Base-by-base conservation (phyloP, 1,140 invertebrate species). In the Halesus radiatus region DNA sequence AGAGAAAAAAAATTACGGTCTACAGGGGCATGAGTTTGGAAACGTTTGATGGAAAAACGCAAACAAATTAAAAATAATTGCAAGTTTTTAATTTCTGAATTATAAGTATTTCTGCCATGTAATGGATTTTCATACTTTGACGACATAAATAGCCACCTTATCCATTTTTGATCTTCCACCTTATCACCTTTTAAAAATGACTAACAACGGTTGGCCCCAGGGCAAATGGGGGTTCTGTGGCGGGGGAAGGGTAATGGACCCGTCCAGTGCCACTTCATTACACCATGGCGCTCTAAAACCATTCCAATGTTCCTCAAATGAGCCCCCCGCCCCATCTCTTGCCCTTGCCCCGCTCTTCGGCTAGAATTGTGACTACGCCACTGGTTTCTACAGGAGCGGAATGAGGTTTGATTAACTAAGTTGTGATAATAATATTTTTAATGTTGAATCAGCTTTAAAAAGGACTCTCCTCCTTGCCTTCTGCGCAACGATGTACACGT, bases 241-340 rank as follows among this genome's bases (percentile, higher is more conserved):
- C 15, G 76, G 52, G 75, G 66, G 32, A 23, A 76, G 76, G 68
- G 78, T 82, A 82, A 82, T 82, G 81, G 81, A 77, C 81, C 76
- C 78, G 81, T 82, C 81, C 81, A 77, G 81, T 50, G n/a, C 79
- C 81, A 82, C 81, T 82, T 82, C 78, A 82, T 82, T 82, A 82
- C 78, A 45, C 80, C 58, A 45, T 54, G 76, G 45, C 62, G 75
- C 78, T 79, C 81, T 82, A 82, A 82, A 82, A 82, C 81, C 81
- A 79, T 82, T 82, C 81, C 81, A 82, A 64, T 82, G 81, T 82
- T 82, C 81, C 81, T 70, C 81, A 80, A 82, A 82, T 82, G 81
- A 80, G 77, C 66, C 66, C 56, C 78, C 62, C 56, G 37, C 37
- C 8, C 37, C 37, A 10, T 37, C 45, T 50, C 74, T 50, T 58